phyloP scores from a whole-genome alignment of 2,113 vertebrate genomes.

The Psophia crepitans region DNA sequence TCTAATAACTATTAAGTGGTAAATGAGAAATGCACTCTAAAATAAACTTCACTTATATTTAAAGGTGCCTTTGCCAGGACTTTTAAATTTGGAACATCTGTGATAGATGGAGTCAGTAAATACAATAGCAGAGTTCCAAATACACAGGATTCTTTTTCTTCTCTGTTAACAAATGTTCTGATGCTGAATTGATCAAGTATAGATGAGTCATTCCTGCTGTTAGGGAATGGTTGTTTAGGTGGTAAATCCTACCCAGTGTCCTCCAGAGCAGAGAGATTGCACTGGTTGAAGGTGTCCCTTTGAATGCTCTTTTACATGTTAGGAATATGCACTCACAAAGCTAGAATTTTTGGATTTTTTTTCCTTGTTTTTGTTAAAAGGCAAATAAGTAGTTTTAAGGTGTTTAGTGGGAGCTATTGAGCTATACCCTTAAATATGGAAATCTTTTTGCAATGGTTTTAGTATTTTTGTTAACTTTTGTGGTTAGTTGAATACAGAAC shows the following conservation, averaged over 20 bases:
- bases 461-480: not conserved
- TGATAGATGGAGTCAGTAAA: not conserved
- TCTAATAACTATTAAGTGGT: not conserved
- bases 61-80: not conserved
- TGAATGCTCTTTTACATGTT: not conserved
- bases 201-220: not conserved
- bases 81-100: not conserved
- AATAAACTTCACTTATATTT: not conserved
- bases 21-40: not conserved
- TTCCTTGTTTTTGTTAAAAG: not conserved
- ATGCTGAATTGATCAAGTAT: not conserved
- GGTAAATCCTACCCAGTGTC: not conserved
- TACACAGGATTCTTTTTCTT: not conserved
- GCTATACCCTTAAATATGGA: not conserved
- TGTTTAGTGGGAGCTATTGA: not conserved
- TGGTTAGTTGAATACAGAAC: not conserved
- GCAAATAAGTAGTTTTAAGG: not conserved
- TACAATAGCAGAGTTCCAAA: not conserved
- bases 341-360: not conserved
- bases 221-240: not conserved
- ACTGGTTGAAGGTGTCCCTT: not conserved
- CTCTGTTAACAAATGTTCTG: not conserved
- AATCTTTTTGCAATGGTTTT: not conserved
- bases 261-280: not conserved
- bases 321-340: not conserved